Base-by-base conservation (phyloP, 2,888 invertebrate genomes). In the Onchidella celtica region DNA sequence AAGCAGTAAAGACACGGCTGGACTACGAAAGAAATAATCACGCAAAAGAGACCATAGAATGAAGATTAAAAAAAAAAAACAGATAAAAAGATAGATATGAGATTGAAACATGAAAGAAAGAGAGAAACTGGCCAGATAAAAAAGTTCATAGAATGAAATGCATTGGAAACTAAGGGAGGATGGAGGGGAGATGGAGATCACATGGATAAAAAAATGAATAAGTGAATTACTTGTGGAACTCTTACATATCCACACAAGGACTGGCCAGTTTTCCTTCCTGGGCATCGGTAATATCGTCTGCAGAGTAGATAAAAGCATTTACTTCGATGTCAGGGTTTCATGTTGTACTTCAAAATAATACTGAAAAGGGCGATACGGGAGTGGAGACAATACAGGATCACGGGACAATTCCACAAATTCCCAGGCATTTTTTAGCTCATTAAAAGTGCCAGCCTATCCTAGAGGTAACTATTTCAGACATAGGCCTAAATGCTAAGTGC, bases 221-320 rank as follows among this genome's bases (percentile, higher is more conserved):
- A 66, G 9, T 9, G 32, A 36, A 24, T 66, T 68, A 77, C 68
- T 38, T 68, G 66, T 77, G 70, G 24, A 59, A 81, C 27, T 3
- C 61, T 63, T 63, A 34, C 80, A 74, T 85, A 84, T 17, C 88
- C 88, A 85, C 88, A 89, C 87, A 87, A 89, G 9, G 84, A 81
- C 34, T 85, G 72, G 27, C 76, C 82, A 9, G 78, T 72, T 55
- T 74, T 76, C 75, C 84, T 78, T 3, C 83, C 87, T 24, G 65
- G 76, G 83, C 89, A 89, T n/a, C 88, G 81, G 76, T 86, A 87
- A 68, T 85, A 88, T 14, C 80, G 79, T 72, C 88, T 88, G 79
- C 55, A 85, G 72, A 75, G n/a, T 40, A 29, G n/a, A 47, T 32
- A 38, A 21, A 57, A 27, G n/a, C n/a, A n/a, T n/a, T n/a, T n/a